Conservation (phyloP, 2,113 vertebrate genomes). For the Candoia aspera region DNA sequence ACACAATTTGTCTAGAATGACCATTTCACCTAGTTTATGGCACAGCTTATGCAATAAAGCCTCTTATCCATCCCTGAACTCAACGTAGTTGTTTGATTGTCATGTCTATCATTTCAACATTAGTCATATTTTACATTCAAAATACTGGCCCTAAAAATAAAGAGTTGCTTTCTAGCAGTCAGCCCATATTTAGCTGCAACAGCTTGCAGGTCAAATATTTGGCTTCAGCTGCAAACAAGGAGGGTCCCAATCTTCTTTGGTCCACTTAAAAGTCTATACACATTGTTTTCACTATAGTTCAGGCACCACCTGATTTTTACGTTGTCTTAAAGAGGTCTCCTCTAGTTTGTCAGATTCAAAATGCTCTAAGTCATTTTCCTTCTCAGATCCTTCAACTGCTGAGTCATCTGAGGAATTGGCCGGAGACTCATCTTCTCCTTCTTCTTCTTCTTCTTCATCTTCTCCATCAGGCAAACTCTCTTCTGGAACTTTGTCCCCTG, state of each 20-base stretch:
- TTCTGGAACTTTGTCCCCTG: conserved; percentile 49
- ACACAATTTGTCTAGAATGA: neutral
- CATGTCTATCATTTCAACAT: conserved; percentile 47
- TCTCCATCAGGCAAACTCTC: conserved; percentile 69
- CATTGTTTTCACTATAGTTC: conserved; percentile 52
- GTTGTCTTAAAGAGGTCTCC: conserved; percentile 75
- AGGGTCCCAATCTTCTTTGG: conserved; percentile 62
- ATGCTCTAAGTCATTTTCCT: conserved; percentile 46
- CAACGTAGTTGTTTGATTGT: conserved; percentile 62
- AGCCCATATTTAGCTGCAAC: conserved; percentile 46
- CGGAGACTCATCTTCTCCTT: conserved; percentile 56
- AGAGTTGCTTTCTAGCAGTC: conserved; percentile 53
- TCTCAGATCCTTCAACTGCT: conserved; percentile 58
- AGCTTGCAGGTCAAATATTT: conserved; percentile 59
- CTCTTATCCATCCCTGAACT: neutral
- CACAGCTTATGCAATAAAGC: neutral
- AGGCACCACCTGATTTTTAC: conserved; percentile 68
- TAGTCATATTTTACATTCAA: conserved; percentile 46
- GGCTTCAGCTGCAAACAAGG: conserved; percentile 61
- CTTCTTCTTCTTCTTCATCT: conserved; percentile 60
- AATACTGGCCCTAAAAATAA: conserved; percentile 52
- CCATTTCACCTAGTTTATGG: neutral
- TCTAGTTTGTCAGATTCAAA: conserved; percentile 44
- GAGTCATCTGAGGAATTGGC: conserved; percentile 68
- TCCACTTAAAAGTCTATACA: conserved; percentile 41